A percentile compares a stretch with the other conserved stretches of the same genome.
Conservation (phyloP, 2,888 invertebrate species). For the Noctua janthina region DNA sequence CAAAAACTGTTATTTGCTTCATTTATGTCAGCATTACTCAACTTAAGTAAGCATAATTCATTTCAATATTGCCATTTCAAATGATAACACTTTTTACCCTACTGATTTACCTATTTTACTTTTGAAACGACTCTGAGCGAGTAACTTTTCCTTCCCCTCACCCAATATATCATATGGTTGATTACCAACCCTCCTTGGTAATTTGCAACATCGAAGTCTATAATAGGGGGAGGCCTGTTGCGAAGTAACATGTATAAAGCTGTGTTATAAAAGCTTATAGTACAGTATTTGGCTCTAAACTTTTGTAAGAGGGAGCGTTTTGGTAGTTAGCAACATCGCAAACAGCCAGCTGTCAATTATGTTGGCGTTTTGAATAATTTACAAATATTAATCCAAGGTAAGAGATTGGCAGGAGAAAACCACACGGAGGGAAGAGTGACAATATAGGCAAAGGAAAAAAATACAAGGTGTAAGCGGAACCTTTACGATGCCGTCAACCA, state of each 20-base stretch:
- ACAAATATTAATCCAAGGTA: too few relatives aligned
- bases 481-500: too few relatives aligned
- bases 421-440: too few relatives aligned
- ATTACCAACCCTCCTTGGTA: slow-evolving; percentile 42
- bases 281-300: background rate
- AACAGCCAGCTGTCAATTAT: background rate
- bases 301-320: background rate
- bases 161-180: slow-evolving; percentile 26
- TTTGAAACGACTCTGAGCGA: background rate
- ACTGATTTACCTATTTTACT: background rate
- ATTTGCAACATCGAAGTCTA: slow-evolving; percentile 16
- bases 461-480: too few relatives aligned
- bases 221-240: slow-evolving; percentile 2
- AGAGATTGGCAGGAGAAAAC: too few relatives aligned
- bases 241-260: background rate
- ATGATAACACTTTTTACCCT: background rate
- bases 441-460: too few relatives aligned
- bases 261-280: background rate
- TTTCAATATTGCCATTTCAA: background rate
- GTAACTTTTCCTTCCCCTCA: background rate
- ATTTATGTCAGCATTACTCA: too few relatives aligned
- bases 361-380: background rate
- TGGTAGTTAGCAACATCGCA: background rate
- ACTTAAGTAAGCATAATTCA: background rate
- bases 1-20: too few relatives aligned